These are phyloP conservation scores for Scaptodrosophila latifasciaeformis DNA, from an alignment of 2,888 invertebrate species.

Conservation along the genomic window DNA sequence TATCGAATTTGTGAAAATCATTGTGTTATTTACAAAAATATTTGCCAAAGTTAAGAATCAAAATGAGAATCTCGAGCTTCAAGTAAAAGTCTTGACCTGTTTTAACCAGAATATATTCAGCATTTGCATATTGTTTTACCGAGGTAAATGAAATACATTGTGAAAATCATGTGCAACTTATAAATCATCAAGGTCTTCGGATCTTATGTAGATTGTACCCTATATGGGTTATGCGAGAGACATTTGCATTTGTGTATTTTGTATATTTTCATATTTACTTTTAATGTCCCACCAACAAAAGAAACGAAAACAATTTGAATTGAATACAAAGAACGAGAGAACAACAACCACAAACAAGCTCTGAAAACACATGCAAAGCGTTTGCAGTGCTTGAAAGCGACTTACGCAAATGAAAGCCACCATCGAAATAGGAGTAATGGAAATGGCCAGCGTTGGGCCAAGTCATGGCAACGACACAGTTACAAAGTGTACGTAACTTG, in stretches of 20 bases:
- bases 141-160: too few relatives aligned
- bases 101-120: too few relatives aligned
- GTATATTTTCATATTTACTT: conserved; percentile 37
- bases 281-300: conserved; percentile 31
- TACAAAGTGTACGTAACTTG: conserved; percentile 13
- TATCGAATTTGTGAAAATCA: too few relatives aligned
- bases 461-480: conserved; percentile 29
- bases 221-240: conserved; percentile 6
- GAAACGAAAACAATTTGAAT: conserved; percentile 57
- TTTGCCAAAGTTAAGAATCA: too few relatives aligned
- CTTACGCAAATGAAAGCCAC: conserved; percentile 51
- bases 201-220: too few relatives aligned
- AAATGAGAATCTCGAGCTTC: too few relatives aligned
- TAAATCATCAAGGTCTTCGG: too few relatives aligned
- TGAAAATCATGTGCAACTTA: too few relatives aligned
- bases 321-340: conserved; percentile 30
- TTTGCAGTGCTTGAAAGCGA: conserved; percentile 44
- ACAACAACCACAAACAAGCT: not conserved
- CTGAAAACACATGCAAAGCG: conserved; percentile 40
- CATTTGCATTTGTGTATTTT: not conserved
- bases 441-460: not conserved
- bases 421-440: not conserved
- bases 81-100: too few relatives aligned
- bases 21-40: too few relatives aligned
- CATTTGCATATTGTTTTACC: too few relatives aligned